Percentiles rank a stretch among this genome's conserved stretches.
These are phyloP conservation scores for Lasioglossum albipes DNA, from an alignment of 1,140 invertebrate species.

Conservation along the genomic window DNA sequence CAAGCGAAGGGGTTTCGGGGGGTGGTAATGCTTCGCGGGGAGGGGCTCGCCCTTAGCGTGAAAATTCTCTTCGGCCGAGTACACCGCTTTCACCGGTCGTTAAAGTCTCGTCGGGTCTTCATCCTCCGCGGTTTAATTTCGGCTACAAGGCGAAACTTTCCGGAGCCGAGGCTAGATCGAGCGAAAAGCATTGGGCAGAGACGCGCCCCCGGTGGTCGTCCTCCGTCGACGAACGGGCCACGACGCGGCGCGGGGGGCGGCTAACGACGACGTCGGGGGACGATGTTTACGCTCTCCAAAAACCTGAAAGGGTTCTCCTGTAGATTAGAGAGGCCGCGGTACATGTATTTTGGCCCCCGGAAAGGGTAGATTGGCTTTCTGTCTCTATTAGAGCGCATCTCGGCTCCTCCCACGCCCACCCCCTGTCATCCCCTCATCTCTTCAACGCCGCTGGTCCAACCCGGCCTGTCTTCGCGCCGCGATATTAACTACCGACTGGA, in stretches of 20 bases:
- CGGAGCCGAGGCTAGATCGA: slow-evolving; percentile 50
- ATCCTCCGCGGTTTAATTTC: slow-evolving; percentile 69
- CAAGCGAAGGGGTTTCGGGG: too few species aligned
- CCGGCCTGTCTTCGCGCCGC: neutral
- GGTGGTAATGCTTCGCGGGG: neutral
- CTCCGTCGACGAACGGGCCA: slow-evolving; percentile 3
- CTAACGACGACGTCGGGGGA: slow-evolving; percentile 38
- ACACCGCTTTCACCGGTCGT: slow-evolving; percentile 45
- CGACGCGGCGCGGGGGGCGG: neutral
- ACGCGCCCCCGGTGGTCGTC: too few species aligned
- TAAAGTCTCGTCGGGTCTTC: slow-evolving; percentile 60
- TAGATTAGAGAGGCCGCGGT: slow-evolving; percentile 68
- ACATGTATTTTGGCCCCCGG: slow-evolving; percentile 41
- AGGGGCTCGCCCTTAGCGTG: slow-evolving; percentile 18
- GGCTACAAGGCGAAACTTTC: slow-evolving; percentile 70
- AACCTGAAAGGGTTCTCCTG: slow-evolving; percentile 74
- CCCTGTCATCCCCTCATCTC: neutral
- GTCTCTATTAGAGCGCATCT: slow-evolving; percentile 61
- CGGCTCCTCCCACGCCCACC: slow-evolving; percentile 11
- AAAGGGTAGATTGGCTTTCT: slow-evolving; percentile 62
- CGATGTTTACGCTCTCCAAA: slow-evolving; percentile 71
- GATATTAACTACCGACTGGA: slow-evolving; percentile 14
- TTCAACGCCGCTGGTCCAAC: neutral
- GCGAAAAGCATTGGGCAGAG: slow-evolving; percentile 42
- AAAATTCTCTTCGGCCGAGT: slow-evolving; percentile 40